A percentile compares a stretch with the other conserved stretches of the same genome.
These are phyloP conservation scores for Bungarus multicinctus DNA, from an alignment of 2,113 vertebrate species.

Conservation along the genomic window DNA sequence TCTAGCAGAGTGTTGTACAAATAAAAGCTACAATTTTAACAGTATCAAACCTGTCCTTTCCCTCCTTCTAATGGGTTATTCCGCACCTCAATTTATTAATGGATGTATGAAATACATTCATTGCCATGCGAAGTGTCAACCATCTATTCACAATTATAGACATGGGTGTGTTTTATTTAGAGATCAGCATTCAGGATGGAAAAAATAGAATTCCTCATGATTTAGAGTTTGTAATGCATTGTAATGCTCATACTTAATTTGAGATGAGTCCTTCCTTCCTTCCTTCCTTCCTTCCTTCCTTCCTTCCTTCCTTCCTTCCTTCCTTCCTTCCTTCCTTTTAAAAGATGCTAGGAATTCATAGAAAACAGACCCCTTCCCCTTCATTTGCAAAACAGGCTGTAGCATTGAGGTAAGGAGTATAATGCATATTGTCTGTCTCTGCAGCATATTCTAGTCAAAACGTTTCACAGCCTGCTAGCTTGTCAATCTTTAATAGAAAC, in stretches of 20 bases:
- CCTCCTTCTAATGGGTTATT: slow-evolving; percentile 34
- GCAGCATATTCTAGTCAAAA: slow-evolving; percentile 76
- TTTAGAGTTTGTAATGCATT: background rate
- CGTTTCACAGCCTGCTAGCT: slow-evolving; percentile 74
- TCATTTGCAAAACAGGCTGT: slow-evolving; percentile 58
- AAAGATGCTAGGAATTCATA: slow-evolving; percentile 24
- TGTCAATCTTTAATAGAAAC: slow-evolving; percentile 87
- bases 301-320: background rate
- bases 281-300: background rate
- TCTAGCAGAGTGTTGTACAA: background rate
- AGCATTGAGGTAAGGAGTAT: slow-evolving; percentile 64
- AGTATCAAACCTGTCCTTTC: slow-evolving; percentile 26
- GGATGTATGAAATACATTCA: background rate
- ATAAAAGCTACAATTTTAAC: slow-evolving; percentile 34
- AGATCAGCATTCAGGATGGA: background rate
- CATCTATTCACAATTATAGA: background rate
- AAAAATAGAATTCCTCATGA: background rate
- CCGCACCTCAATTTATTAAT: slow-evolving; percentile 7
- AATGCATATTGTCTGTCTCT: slow-evolving; percentile 68
- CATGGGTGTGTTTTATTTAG: background rate
- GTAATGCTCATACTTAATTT: background rate
- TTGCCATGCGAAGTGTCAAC: background rate
- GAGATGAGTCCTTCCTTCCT: slow-evolving; percentile 22
- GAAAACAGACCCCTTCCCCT: slow-evolving; percentile 54
- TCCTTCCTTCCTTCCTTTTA: too few relatives aligned